Evolutionary conservation across 1,140 invertebrate species (phyloP).

Genomic region (Drosophila bifasciata): DNA sequence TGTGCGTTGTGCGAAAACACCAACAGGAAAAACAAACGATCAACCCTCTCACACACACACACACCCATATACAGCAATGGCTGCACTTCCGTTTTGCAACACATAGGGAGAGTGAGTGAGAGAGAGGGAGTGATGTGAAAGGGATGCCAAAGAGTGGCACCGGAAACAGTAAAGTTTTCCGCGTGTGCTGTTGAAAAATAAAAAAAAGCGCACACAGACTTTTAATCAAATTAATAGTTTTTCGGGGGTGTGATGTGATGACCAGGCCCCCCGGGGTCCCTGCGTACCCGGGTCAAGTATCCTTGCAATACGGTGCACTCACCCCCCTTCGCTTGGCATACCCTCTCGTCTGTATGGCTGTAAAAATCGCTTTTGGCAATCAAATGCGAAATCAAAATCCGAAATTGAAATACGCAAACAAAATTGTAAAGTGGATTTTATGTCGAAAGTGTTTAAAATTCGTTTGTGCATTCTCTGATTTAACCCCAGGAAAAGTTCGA

Average conservation of each 20-base stretch:
- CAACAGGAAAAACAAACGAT: slow-evolving; percentile 50
- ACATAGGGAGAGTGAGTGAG: slow-evolving; percentile 3
- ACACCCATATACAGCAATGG: slow-evolving; percentile 10
- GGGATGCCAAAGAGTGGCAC: neutral
- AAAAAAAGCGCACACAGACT: slow-evolving; percentile 63
- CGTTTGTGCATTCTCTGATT: slow-evolving; percentile 27
- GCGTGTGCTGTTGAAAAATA: slow-evolving; percentile 67
- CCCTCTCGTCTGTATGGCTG: slow-evolving; percentile 23
- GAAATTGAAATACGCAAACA: slow-evolving; percentile 79
- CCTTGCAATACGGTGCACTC: neutral
- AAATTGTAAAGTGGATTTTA: slow-evolving; percentile 74
- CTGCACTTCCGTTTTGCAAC: slow-evolving; percentile 25
- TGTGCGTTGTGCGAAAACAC: slow-evolving; percentile 72
- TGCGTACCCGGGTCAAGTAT: slow-evolving; percentile 42
- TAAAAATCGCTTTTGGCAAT: slow-evolving; percentile 73
- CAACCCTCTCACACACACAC: slow-evolving; percentile 8
- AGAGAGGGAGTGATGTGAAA: slow-evolving; percentile 12
- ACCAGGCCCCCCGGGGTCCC: slow-evolving; percentile 42
- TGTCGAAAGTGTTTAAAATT: slow-evolving; percentile 72
- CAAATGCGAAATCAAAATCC: slow-evolving; percentile 77
- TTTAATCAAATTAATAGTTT: slow-evolving; percentile 81
- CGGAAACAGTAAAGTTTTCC: slow-evolving; percentile 46
- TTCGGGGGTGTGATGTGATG: slow-evolving; percentile 17
- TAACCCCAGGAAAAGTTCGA: slow-evolving; percentile 16
- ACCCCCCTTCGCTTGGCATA: neutral